phyloP scores from a whole-genome alignment of 1,140 invertebrate species.

The Neotoxoptera formosana region DNA sequence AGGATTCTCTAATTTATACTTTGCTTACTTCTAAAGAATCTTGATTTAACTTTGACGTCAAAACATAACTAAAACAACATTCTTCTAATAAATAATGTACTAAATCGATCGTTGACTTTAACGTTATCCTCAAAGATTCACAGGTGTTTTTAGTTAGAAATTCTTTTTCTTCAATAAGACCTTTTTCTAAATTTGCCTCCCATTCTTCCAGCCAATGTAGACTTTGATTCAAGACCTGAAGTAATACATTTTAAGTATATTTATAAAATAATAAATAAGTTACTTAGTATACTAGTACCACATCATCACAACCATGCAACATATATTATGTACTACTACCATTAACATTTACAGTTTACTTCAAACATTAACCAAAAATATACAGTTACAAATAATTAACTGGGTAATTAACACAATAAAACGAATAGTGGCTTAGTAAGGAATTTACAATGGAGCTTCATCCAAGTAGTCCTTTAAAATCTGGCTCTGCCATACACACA shows the following conservation, averaged over 20 bases:
- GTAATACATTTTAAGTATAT: background rate
- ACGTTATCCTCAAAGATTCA: background rate
- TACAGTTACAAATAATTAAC: background rate
- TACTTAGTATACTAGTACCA: too few species aligned
- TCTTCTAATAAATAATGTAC: background rate
- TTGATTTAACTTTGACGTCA: conserved; percentile 4
- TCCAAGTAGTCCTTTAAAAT: background rate
- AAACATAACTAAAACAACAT: background rate
- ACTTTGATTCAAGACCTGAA: background rate
- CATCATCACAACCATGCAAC: background rate
- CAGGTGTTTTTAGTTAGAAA: background rate
- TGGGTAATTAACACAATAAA: too few species aligned
- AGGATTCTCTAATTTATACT: background rate
- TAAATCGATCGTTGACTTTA: background rate
- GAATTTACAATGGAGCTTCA: too few species aligned
- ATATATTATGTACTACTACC: background rate
- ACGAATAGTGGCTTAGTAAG: too few species aligned
- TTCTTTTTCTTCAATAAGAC: background rate
- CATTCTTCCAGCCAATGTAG: background rate
- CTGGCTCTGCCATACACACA: background rate
- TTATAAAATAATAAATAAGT: too few species aligned
- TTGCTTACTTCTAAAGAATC: background rate
- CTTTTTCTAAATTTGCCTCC: background rate
- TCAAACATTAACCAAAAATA: background rate
- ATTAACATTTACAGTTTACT: background rate